These are phyloP conservation scores for Heliopora coerulea DNA, from an alignment of 92 coral and sea anemone species.

Conservation along the genomic window DNA sequence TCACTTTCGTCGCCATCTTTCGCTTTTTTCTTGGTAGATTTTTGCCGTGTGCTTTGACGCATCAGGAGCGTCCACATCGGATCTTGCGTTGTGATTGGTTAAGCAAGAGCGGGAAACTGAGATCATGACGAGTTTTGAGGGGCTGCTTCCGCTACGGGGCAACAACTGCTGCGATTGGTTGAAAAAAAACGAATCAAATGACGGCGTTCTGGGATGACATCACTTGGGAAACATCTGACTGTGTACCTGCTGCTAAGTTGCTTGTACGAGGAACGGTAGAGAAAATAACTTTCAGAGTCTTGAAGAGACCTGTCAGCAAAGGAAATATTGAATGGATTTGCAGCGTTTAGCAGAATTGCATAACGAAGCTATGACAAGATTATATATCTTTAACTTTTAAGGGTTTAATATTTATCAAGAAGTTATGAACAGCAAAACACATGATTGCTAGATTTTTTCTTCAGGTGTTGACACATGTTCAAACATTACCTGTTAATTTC, in stretches of 20 bases:
- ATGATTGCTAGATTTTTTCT: no score
- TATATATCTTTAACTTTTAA: no score
- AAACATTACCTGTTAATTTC: no score
- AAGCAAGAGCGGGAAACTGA: neutral
- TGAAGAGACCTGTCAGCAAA: neutral
- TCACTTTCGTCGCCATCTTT: constrained; percentile 38
- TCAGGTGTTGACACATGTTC: no score
- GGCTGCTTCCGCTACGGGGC: neutral
- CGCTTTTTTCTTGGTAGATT: neutral
- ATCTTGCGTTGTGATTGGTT: constrained; percentile 13
- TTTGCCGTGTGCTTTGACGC: constrained; percentile 2
- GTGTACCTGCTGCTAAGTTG: neutral
- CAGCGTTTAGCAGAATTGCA: no score
- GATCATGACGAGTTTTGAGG: neutral
- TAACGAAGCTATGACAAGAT: no score
- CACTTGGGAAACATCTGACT: neutral
- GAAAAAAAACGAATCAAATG: neutral
- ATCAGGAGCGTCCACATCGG: constrained; percentile 13
- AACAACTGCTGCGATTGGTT: neutral
- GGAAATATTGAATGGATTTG: neutral
- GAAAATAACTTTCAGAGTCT: no score
- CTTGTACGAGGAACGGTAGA: neutral
- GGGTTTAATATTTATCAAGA: no score
- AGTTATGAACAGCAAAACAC: no score
- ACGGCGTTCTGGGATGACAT: neutral